A percentile compares a stretch with the other conserved stretches of the same genome.
Conservation (phyloP, 2,797 vertebrate species). For the Artibeus jamaicensis region DNA sequence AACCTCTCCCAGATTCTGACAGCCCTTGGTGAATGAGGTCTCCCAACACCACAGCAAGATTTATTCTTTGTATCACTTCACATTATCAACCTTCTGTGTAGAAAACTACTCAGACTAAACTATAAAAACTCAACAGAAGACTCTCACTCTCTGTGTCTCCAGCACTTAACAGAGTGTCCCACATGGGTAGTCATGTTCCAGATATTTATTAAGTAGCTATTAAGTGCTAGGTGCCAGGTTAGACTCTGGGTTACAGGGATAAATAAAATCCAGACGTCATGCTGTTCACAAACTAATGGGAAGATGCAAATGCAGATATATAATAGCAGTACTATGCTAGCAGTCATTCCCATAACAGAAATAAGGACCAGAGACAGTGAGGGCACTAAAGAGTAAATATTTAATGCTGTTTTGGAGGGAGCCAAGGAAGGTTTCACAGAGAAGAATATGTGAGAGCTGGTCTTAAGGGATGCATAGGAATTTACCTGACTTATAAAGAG, state of each 20-base stretch:
- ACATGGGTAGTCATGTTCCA: neutral
- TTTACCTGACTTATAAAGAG: neutral
- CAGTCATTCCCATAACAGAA: neutral
- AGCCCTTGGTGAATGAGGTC: neutral
- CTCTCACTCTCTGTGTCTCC: neutral
- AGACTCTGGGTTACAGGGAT: neutral
- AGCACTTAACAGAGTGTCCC: neutral
- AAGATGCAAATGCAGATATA: neutral
- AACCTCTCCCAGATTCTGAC: neutral
- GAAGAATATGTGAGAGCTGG: neutral
- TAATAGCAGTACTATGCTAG: neutral
- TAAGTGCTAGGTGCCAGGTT: neutral
- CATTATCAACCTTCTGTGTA: neutral
- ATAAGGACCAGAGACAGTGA: neutral
- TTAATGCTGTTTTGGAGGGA: neutral
- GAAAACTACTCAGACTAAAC: neutral
- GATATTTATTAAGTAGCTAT: neutral
- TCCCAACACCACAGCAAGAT: neutral
- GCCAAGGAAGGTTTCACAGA: neutral
- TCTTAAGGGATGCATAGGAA: neutral
- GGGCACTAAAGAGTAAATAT: neutral
- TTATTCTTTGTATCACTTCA: neutral
- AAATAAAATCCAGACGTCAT: neutral
- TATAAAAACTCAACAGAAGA: neutral
- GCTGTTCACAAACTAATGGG: neutral